phyloP scores from a whole-genome alignment of 2,797 vertebrate species.

The Anableps anableps region DNA sequence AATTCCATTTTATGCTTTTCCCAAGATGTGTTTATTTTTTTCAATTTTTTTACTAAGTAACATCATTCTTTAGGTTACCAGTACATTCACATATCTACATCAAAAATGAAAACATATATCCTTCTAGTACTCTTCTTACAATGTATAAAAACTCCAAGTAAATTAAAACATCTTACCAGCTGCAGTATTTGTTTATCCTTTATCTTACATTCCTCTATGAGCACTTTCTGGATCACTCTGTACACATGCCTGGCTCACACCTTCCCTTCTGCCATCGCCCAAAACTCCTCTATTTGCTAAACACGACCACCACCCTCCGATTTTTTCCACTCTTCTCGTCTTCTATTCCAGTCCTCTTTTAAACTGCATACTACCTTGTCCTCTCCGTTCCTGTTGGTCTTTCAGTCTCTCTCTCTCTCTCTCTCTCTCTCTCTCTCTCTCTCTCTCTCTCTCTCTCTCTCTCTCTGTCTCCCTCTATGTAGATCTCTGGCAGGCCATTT shows the following conservation, averaged over 20 bases:
- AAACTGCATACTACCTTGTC: constrained; percentile 15
- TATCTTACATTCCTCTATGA: constrained; percentile 50
- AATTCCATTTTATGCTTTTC: neutral
- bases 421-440: constrained; percentile 26
- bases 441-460: neutral
- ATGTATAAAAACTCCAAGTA: constrained; percentile 30
- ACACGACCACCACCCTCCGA: constrained; percentile 40
- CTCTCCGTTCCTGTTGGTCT: constrained; percentile 1
- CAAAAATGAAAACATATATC: neutral
- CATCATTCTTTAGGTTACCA: too few species aligned
- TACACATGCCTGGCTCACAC: constrained; percentile 59
- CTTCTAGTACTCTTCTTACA: neutral
- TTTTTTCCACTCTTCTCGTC: constrained; percentile 47
- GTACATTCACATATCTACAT: neutral
- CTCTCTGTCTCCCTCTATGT: constrained; percentile 29
- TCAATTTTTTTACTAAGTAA: neutral
- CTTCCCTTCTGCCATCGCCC: constrained; percentile 51
- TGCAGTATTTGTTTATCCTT: constrained; percentile 42
- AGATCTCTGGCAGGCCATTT: constrained; percentile 65
- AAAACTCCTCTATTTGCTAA: constrained; percentile 32
- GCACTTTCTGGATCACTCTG: constrained; percentile 36
- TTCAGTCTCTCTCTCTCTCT: neutral
- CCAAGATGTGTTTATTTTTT: neutral
- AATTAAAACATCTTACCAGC: constrained; percentile 70
- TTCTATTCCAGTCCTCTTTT: constrained; percentile 52